Percentiles rank a stretch among this genome's conserved stretches.
These are phyloP conservation scores for Illadopsis cleaveri DNA, from an alignment of 2,113 vertebrate genomes.

Conservation along the genomic window DNA sequence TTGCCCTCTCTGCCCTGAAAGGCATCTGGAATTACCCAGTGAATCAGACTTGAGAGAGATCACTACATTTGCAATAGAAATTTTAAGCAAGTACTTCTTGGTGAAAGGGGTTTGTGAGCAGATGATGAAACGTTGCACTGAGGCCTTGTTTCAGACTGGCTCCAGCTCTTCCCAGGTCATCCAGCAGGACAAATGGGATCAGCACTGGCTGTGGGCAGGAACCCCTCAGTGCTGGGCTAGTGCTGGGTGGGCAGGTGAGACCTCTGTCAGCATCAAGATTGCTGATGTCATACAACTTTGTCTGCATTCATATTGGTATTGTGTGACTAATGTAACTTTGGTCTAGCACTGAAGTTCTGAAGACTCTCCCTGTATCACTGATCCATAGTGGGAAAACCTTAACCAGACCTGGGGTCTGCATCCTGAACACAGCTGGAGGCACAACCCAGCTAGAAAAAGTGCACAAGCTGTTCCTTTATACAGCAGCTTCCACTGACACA, in stretches of 20 bases:
- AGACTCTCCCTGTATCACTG: background rate
- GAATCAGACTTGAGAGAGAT: background rate
- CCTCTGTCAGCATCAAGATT: background rate
- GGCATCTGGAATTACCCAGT: background rate
- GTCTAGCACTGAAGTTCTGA: background rate
- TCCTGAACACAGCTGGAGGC: background rate
- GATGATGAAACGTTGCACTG: background rate
- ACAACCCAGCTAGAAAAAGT: rapidly evolving
- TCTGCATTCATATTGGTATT: background rate
- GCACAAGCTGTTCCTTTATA: background rate
- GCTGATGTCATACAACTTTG: background rate
- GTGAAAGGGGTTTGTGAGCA: background rate
- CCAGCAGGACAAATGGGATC: background rate
- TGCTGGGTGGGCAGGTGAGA: background rate
- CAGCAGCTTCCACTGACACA: background rate
- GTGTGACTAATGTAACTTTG: background rate
- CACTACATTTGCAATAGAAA: background rate
- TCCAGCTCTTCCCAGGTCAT: background rate
- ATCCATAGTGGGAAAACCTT: background rate
- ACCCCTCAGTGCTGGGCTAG: background rate
- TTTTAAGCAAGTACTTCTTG: background rate
- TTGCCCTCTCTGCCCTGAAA: background rate
- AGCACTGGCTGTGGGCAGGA: background rate
- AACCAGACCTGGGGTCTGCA: background rate
- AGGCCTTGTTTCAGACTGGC: background rate